Evolutionary conservation across 2,888 invertebrate genomes (phyloP).

Genomic region (Plagodis pulveraria): DNA sequence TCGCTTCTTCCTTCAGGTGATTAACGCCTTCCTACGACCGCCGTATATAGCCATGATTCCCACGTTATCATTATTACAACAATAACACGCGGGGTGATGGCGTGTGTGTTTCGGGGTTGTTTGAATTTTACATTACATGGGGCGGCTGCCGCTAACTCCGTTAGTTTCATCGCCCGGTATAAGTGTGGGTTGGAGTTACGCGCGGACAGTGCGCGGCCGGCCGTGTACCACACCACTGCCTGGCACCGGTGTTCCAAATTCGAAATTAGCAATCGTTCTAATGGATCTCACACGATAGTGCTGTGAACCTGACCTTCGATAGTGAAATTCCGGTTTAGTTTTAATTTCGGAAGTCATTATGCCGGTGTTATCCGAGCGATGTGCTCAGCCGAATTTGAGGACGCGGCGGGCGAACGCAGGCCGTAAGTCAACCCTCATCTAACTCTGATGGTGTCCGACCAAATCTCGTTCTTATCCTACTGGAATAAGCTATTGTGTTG

Average conservation of each 20-base stretch:
- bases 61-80: conserved; percentile 61
- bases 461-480: conserved; percentile 48
- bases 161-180: conserved; percentile 64
- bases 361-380: conserved; percentile 73
- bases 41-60: conserved; percentile 43
- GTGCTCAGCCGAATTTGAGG: conserved; percentile 65
- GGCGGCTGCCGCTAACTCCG: conserved; percentile 50
- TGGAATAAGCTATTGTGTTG: conserved; percentile 40
- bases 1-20: conserved; percentile 39
- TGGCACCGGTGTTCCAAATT: conserved; percentile 61
- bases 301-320: conserved; percentile 66
- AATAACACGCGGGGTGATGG: conserved; percentile 60
- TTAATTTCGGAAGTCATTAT: conserved; percentile 52
- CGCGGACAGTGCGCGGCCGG: conserved; percentile 79
- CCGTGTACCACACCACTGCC: conserved; percentile 74
- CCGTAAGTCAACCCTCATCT: conserved; percentile 69
- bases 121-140: conserved; percentile 73
- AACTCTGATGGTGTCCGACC: conserved; percentile 44
- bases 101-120: conserved; percentile 69
- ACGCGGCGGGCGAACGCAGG: conserved; percentile 63
- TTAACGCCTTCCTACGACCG: conserved; percentile 40
- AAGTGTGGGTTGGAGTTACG: conserved; percentile 64
- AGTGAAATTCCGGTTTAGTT: conserved; percentile 40
- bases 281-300: conserved; percentile 67
- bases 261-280: conserved; percentile 49